Base-by-base conservation (phyloP, 1,140 invertebrate species). In the Rhysida immarginata region DNA sequence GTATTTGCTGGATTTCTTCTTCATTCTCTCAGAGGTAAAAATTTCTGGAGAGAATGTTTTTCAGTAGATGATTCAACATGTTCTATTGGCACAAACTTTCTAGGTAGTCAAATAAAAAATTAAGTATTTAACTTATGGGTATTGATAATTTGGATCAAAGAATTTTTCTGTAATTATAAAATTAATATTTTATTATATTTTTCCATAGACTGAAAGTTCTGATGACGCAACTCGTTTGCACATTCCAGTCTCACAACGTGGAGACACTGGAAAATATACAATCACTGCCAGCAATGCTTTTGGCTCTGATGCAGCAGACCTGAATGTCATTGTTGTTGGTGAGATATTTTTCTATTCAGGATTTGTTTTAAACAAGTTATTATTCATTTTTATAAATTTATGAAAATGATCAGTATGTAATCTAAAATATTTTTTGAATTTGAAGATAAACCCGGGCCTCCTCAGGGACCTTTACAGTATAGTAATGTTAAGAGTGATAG, bases 181-280 rank as follows among this genome's bases (percentile, higher is more conserved):
- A 41, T 41, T 41, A 41, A 11, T 41, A 41, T 41, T 41, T 41
- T 41, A 41, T 41, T n/a, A 48, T 23, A 25, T 57, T 43, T 53
- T 23, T 11, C 54, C 46, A 24, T 57, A 81, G 77, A 80, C 79
- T 51, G 84, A 90, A 66, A 92, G 86, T 11, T 85, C 82, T 62
- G 83, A 84, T 56, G 88, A 90, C 60, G 78, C 83, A 48, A 92
- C 90, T 3, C 84, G 83, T 64, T 75, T 99, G 13, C 76, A 83
- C 51, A 84, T 99, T 58, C 89, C 96, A 51, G 82, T 85, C 62
- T 88, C 93, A 0, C 84, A 82, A 27, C 78, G 94, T 54, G 81
- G 85, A 49, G 95, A 99, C 68, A 85, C 84, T 60, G 96, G 93
- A 21, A 87, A 82, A 68, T 99, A 97, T 66, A 89, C 82, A 11